Conservation (phyloP, 2,113 vertebrate species). For the Sapajus apella region DNA sequence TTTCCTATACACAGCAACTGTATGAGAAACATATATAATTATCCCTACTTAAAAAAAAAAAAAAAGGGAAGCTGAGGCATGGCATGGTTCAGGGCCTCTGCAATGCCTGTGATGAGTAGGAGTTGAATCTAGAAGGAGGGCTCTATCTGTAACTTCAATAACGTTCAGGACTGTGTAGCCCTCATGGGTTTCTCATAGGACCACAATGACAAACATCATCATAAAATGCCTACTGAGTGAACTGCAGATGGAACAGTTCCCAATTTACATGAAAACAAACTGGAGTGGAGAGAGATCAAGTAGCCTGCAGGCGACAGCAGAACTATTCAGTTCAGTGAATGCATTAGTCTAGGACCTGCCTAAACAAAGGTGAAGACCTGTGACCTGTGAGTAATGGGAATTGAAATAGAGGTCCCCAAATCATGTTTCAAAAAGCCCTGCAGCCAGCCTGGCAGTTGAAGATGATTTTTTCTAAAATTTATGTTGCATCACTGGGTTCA, state of each 20-base stretch:
- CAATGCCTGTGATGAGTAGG: fast-evolving
- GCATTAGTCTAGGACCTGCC: not conserved
- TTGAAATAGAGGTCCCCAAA: not conserved
- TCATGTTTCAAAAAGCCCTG: not conserved
- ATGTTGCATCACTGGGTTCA: not conserved
- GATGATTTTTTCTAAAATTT: slow-evolving; percentile 42
- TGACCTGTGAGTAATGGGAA: not conserved
- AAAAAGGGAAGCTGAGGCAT: not conserved
- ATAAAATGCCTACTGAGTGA: not conserved
- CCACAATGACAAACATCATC: not conserved
- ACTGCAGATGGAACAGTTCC: not conserved
- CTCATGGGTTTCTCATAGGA: not conserved
- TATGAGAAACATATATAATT: not conserved
- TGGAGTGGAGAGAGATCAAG: not conserved
- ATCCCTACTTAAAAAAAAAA: not conserved
- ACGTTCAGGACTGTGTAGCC: not conserved
- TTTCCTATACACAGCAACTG: not conserved
- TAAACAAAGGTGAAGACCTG: not conserved
- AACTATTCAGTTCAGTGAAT: not conserved
- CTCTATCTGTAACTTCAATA: not conserved
- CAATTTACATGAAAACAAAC: not conserved
- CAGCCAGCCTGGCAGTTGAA: not conserved
- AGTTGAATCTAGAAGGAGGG: not conserved
- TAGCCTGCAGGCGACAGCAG: not conserved
- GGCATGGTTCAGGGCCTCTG: not conserved